A percentile compares a stretch with the other conserved stretches of the same genome.
These are phyloP conservation scores for Hirtodrosophila alboralis DNA, from an alignment of 2,888 invertebrate genomes.

Conservation along the genomic window DNA sequence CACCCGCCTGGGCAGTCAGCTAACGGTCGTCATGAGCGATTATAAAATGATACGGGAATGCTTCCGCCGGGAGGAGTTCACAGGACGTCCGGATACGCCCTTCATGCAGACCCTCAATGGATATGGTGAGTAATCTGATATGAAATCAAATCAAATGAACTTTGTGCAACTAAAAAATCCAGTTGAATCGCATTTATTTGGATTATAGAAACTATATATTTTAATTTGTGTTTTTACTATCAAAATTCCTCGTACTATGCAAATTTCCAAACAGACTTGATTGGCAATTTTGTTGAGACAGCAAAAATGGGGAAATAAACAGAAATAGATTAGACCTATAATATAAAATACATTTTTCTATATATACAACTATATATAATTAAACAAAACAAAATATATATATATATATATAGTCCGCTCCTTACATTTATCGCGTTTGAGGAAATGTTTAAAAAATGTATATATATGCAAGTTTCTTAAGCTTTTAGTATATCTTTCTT, in stretches of 20 bases:
- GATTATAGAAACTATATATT: too few species aligned
- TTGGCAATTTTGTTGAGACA: constrained; percentile 4
- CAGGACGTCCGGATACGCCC: constrained; percentile 93
- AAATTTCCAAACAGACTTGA: constrained; percentile 22
- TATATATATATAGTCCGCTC: too few species aligned
- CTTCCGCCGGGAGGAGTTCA: constrained; percentile 93
- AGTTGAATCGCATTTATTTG: too few species aligned
- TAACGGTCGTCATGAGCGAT: constrained; percentile 94
- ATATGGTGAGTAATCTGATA: constrained; percentile 88
- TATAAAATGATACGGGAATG: constrained; percentile 93
- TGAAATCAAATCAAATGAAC: constrained; percentile 16
- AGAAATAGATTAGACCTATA: constrained; percentile 3
- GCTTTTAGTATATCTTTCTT: too few species aligned
- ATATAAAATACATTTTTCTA: not conserved
- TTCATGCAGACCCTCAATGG: constrained; percentile 94
- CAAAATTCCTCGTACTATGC: constrained; percentile 4
- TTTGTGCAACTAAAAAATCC: too few species aligned
- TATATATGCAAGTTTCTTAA: too few species aligned
- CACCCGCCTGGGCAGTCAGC: constrained; percentile 91
- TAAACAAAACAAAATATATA: too few species aligned
- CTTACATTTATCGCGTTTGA: too few species aligned
- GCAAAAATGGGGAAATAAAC: constrained; percentile 12
- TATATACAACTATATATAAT: not conserved
- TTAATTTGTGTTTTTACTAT: constrained; percentile 19
- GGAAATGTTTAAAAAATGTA: too few species aligned